Evolutionary conservation across 2,113 vertebrate genomes (phyloP).

Genomic region (Aphyosemion australe): DNA sequence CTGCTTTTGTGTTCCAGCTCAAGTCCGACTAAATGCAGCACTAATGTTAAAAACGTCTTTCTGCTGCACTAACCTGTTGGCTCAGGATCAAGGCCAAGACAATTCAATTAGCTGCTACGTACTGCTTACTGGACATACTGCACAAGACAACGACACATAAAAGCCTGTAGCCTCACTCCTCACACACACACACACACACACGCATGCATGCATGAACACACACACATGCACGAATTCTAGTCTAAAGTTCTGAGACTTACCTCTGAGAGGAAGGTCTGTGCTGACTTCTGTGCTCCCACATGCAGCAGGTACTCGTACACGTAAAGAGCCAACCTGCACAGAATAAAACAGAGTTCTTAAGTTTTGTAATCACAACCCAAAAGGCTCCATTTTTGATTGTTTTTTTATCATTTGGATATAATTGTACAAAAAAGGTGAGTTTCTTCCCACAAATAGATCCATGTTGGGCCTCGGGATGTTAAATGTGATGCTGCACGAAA

Average conservation of each 20-base stretch:
- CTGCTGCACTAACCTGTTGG: slow-evolving; percentile 40
- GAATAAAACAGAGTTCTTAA: slow-evolving; percentile 23
- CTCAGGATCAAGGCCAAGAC: slow-evolving; percentile 52
- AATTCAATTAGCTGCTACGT: slow-evolving; percentile 65
- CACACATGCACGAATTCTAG: background rate
- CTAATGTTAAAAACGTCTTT: slow-evolving; percentile 53
- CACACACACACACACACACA: slow-evolving; percentile 20
- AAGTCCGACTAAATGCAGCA: slow-evolving; percentile 51
- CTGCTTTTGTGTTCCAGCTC: slow-evolving; percentile 28
- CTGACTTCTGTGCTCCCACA: slow-evolving; percentile 98
- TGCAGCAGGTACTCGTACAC: slow-evolving; percentile 99
- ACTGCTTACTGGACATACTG: slow-evolving; percentile 45
- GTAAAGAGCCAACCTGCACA: slow-evolving; percentile 93
- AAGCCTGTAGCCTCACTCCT: slow-evolving; percentile 3
- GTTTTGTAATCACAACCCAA: background rate
- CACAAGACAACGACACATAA: slow-evolving; percentile 27
- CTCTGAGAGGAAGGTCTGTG: slow-evolving; percentile 98
- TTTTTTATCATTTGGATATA: too few species aligned
- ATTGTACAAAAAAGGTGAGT: too few species aligned
- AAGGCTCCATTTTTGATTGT: background rate
- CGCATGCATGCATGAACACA: slow-evolving; percentile 2
- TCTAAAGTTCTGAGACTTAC: slow-evolving; percentile 77
- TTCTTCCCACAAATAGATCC: too few species aligned
- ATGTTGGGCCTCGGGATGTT: too few species aligned
- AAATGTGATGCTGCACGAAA: too few species aligned